Evolutionary conservation across 2,888 invertebrate genomes (phyloP).

Genomic region (Rhopalosiphum nymphaeae): DNA sequence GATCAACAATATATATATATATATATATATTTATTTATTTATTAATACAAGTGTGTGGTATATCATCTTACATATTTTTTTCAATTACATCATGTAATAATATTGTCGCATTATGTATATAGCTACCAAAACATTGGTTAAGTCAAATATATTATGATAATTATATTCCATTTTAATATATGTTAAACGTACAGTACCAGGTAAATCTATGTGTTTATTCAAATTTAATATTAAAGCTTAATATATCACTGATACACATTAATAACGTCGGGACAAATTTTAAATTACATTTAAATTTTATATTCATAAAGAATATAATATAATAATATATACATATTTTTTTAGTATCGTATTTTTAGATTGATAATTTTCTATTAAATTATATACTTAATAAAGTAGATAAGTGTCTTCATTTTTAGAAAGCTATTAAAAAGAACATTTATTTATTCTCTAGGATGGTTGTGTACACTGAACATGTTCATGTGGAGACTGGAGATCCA

Average conservation of each 20-base stretch:
- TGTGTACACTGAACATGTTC: too few relatives aligned
- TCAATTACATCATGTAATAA: neutral
- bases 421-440: neutral
- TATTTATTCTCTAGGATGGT: too few relatives aligned
- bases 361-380: neutral
- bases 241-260: neutral
- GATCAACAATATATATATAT: neutral
- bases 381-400: neutral
- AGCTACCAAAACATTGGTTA: neutral
- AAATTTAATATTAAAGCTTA: neutral
- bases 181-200: neutral
- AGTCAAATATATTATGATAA: neutral
- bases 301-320: neutral
- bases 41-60: neutral
- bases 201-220: neutral
- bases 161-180: neutral
- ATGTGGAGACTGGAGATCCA: too few relatives aligned
- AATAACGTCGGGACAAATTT: neutral
- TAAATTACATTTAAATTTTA: neutral
- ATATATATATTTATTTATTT: neutral
- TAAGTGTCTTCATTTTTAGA: neutral
- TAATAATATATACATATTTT: neutral
- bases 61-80: neutral
- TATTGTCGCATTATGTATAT: neutral
- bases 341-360: neutral